A percentile compares a stretch with the other conserved stretches of the same genome.
Conservation (phyloP, 1,140 invertebrate genomes). For the Ostrea denselamellosa region DNA sequence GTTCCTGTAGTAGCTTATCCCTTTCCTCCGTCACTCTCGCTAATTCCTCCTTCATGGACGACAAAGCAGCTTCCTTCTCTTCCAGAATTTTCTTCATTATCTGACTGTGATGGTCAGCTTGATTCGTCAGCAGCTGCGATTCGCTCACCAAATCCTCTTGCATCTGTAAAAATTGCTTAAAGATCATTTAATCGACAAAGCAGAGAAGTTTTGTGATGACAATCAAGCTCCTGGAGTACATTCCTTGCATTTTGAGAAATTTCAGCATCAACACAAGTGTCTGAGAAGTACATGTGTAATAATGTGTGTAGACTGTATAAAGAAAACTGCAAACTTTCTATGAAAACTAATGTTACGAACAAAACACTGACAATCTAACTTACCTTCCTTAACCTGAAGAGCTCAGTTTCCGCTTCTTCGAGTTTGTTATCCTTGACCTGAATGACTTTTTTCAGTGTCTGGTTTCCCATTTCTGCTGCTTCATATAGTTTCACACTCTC, state of each 20-base stretch:
- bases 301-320: too few species aligned
- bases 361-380: background rate
- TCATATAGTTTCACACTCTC: slow-evolving; percentile 37
- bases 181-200: too few species aligned
- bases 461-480: background rate
- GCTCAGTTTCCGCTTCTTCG: slow-evolving; percentile 41
- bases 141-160: slow-evolving; percentile 53
- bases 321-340: too few species aligned
- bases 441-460: slow-evolving; percentile 14
- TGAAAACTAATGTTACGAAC: background rate
- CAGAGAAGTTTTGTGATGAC: too few species aligned
- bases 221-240: too few species aligned
- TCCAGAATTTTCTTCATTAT: slow-evolving; percentile 43
- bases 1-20: background rate
- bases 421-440: slow-evolving; percentile 43
- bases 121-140: slow-evolving; percentile 51
- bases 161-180: background rate
- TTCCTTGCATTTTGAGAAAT: too few species aligned
- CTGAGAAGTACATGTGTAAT: too few species aligned
- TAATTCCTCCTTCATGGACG: slow-evolving; percentile 47
- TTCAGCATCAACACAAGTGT: too few species aligned
- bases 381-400: slow-evolving; percentile 45
- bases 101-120: slow-evolving; percentile 51
- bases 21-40: background rate
- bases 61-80: slow-evolving; percentile 52